Evolutionary conservation across 2,113 vertebrate species (phyloP), one percentile per base, ranked within the genome.

Genomic region (Haemorhous mexicanus): DNA sequence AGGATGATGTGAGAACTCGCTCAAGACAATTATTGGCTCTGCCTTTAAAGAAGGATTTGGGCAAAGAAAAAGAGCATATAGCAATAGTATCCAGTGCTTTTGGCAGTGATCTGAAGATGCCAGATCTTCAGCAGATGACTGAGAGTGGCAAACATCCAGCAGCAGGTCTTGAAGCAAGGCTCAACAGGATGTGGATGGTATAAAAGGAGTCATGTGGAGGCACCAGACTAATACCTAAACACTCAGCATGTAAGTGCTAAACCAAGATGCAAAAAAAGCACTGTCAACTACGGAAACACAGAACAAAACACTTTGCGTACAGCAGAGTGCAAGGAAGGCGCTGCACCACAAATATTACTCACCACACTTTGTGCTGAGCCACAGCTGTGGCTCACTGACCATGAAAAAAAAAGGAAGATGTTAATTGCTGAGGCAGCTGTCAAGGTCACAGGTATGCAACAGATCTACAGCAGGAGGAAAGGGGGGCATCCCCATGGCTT

Each of bases 401-500:
- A 37, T 3, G 13, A 46, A 22, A 32, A 24, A 28, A 22, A 84
- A 62, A 21, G 30, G 19, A 59, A 69, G 9, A 61, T 9, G 27
- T 46, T 23, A 91, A 21, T 24, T n/a, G 39, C 28, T 72, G 28
- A 21, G 27, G 19, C 17, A 91, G n/a, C 10, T 75, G 41, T 16
- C 47, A 75, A 15, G 5, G 35, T 55, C 63, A 67, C 11, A 52
- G 3, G 6, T 28, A 78, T 4, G 2, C 6, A 68, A 56, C 23
- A 19, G 15, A 68, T 12, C 28, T n/a, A 28, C 6, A n/a, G 24
- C 39, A 81, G 28, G 16, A 81, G 16, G 32, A 84, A 81, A 59
- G 13, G 12, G 28, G 19, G 77, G 26, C 2, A 3, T 15, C 8
- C 28, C 27, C 59, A 41, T 0, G 2, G 22, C 44, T 76, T 0